These are phyloP conservation scores for Taeniopygia guttata DNA, from an alignment of 2,797 vertebrate genomes.

Conservation along the genomic window DNA sequence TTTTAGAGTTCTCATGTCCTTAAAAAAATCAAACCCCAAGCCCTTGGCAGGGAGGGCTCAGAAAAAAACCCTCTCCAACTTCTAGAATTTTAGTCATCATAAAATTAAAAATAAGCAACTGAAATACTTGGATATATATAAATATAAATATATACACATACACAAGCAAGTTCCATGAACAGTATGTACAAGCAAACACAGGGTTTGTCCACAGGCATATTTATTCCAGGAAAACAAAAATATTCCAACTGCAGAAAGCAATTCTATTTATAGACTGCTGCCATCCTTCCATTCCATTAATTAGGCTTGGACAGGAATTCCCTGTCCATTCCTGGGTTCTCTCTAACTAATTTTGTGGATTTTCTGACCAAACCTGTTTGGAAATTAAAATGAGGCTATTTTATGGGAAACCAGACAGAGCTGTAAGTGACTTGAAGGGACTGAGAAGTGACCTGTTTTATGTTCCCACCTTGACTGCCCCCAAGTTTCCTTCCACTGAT, in stretches of 20 bases:
- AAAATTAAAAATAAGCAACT: background rate
- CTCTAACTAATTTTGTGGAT: background rate
- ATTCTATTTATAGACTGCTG: background rate
- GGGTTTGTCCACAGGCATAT: background rate
- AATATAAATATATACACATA: background rate
- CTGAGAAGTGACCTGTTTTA: background rate
- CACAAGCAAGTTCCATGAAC: background rate
- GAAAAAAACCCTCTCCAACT: background rate
- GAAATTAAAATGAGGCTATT: background rate
- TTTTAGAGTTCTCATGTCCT: background rate
- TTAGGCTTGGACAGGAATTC: background rate
- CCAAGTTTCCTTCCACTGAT: background rate
- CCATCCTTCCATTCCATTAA: background rate
- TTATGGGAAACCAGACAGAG: background rate
- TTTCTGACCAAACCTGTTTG: background rate
- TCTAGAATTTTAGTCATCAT: background rate
- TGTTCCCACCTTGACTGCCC: background rate
- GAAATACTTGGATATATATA: background rate
- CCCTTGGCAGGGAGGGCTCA: background rate
- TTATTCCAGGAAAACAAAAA: background rate
- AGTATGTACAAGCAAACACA: background rate
- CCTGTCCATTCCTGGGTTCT: background rate
- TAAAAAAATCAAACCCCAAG: background rate
- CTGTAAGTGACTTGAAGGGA: background rate
- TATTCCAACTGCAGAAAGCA: background rate